These are phyloP conservation scores for Diplodus sargus DNA, from an alignment of 2,797 vertebrate species.

Conservation along the genomic window DNA sequence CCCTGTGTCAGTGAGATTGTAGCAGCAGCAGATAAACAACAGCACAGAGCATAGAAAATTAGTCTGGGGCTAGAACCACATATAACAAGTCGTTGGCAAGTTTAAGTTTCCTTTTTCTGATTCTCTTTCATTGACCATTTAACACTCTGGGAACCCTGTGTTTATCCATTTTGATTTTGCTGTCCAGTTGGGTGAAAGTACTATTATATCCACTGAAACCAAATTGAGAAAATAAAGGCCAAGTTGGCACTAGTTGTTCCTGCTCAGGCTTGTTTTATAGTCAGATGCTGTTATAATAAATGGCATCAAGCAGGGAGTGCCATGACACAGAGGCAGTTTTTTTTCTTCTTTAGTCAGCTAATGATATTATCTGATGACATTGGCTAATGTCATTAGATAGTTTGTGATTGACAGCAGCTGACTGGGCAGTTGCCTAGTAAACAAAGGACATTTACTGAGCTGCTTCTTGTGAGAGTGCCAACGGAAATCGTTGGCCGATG, in stretches of 20 bases:
- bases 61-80: background rate
- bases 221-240: background rate
- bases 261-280: background rate
- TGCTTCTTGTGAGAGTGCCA: background rate
- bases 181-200: background rate
- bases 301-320: background rate
- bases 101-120: background rate
- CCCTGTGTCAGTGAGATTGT: background rate
- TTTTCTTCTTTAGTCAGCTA: constrained; percentile 10
- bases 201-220: background rate
- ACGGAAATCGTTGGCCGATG: too few relatives aligned
- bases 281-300: constrained; percentile 16
- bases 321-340: background rate
- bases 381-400: constrained; percentile 33
- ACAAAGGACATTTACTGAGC: constrained; percentile 17
- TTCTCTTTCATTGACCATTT: background rate
- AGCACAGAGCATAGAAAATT: background rate
- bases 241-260: background rate
- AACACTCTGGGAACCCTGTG: background rate
- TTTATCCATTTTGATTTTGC: background rate
- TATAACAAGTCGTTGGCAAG: background rate
- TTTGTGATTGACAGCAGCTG: constrained; percentile 40
- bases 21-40: constrained; percentile 5
- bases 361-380: constrained; percentile 37
- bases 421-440: constrained; percentile 20